Percentiles rank a stretch among this genome's conserved stretches.
Evolutionary conservation across 1,140 invertebrate species (phyloP).

Genomic region (Drosophila quadrilineata): DNA sequence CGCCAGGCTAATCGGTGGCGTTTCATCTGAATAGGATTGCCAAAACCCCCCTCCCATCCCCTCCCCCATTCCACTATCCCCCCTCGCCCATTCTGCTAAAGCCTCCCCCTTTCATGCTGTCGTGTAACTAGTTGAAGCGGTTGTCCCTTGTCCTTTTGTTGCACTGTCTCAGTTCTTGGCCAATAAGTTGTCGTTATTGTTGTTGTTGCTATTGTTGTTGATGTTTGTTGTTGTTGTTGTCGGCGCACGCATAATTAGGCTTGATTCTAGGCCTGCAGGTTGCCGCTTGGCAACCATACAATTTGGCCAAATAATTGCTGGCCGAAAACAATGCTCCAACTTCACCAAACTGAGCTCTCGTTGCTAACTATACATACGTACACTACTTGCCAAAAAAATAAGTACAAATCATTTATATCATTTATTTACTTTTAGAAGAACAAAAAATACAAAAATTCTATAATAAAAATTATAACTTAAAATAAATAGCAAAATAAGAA

Average conservation of each 20-base stretch:
- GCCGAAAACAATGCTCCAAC: constrained; percentile 54
- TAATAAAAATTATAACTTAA: no score
- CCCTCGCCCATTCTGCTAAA: neutral
- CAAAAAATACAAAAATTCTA: no score
- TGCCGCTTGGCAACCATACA: constrained; percentile 26
- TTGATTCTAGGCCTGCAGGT: constrained; percentile 40
- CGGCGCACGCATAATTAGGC: constrained; percentile 74
- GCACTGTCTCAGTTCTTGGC: neutral
- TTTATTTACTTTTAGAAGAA: no score
- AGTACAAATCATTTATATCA: no score
- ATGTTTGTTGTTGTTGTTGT: constrained; percentile 50
- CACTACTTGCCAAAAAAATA: no score
- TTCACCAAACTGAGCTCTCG: constrained; percentile 27
- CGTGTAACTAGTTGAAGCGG: neutral
- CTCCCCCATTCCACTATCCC: no score
- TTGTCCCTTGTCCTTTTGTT: neutral
- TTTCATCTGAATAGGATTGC: constrained; percentile 60
- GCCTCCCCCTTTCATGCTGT: neutral
- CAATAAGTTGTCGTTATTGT: constrained; percentile 23
- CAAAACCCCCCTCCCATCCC: neutral
- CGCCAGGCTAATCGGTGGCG: constrained; percentile 68
- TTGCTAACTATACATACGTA: no score
- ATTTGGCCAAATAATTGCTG: constrained; percentile 70
- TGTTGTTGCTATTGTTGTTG: no score
- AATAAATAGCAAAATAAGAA: no score